Conservation (phyloP, 2,797 vertebrate species). For the Manis crassicaudata region DNA sequence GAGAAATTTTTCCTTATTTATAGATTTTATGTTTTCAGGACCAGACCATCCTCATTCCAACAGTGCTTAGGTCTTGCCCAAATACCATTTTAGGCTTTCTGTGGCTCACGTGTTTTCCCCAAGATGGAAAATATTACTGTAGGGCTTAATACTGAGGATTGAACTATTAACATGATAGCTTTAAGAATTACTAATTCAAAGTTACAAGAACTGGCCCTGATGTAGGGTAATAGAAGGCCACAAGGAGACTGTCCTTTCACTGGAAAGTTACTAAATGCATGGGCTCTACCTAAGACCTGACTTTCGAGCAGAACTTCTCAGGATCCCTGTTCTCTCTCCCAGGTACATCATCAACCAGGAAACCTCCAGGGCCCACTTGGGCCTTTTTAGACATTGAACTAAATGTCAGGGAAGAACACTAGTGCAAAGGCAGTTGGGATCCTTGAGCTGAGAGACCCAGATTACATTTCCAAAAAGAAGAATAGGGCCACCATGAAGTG, state of each 20-base stretch:
- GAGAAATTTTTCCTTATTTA: not conserved
- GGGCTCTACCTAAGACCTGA: constrained; percentile 40
- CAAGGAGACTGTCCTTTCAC: not conserved
- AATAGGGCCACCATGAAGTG: not conserved
- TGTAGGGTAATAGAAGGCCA: not conserved
- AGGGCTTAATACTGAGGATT: not conserved
- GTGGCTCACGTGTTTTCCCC: not conserved
- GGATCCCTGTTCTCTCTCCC: constrained; percentile 21
- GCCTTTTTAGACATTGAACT: constrained; percentile 48
- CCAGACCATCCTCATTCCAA: not conserved
- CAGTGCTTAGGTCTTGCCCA: not conserved
- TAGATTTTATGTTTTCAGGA: not conserved
- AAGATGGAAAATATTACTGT: not conserved
- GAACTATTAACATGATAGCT: not conserved
- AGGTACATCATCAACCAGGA: constrained; percentile 1
- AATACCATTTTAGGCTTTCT: not conserved
- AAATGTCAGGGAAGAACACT: not conserved
- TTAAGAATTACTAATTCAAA: constrained; percentile 29
- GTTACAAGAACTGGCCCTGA: not conserved
- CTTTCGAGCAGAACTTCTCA: constrained; percentile 43
- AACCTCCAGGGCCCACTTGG: not conserved
- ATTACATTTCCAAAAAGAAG: constrained; percentile 56
- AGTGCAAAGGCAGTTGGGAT: not conserved
- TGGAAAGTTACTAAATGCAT: not conserved
- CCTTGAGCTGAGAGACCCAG: not conserved